A percentile compares a stretch with the other conserved stretches of the same genome.
phyloP scores from a whole-genome alignment of 2,113 vertebrate species.

The Pleuronectes platessa region DNA sequence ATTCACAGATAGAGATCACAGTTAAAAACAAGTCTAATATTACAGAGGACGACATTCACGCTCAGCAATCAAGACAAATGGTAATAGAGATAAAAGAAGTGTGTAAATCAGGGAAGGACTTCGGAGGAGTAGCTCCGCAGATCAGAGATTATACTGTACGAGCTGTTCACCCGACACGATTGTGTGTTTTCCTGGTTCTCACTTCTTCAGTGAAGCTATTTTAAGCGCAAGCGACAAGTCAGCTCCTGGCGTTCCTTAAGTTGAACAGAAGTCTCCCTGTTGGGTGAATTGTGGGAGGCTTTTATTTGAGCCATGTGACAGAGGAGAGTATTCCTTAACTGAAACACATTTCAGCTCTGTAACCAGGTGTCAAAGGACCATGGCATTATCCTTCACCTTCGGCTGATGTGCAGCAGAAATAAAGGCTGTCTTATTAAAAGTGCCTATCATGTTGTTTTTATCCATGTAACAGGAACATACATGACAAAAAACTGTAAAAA shows the following conservation, averaged over 20 bases:
- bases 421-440: not conserved
- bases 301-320: conserved; percentile 50
- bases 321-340: conserved; percentile 8
- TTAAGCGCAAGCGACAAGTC: conserved; percentile 76
- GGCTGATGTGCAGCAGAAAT: not conserved
- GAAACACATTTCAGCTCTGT: conserved; percentile 8
- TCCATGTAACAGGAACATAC: not conserved
- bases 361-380: conserved; percentile 26
- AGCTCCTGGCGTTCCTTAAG: conserved; percentile 66
- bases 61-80: not conserved
- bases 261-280: conserved; percentile 59
- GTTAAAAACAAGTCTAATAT: not conserved
- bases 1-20: not conserved
- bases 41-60: not conserved
- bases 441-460: too few relatives aligned
- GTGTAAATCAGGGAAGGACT: not conserved
- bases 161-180: conserved; percentile 48
- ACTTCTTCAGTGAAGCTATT: conserved; percentile 75
- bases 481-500: too few relatives aligned
- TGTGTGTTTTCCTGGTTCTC: conserved; percentile 59
- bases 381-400: not conserved
- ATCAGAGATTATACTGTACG: conserved; percentile 32
- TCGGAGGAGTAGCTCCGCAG: not conserved
- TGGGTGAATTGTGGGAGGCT: conserved; percentile 50
- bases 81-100: not conserved